phyloP scores from a whole-genome alignment of 2,888 invertebrate species.

The Megaustenia siamemsis region DNA sequence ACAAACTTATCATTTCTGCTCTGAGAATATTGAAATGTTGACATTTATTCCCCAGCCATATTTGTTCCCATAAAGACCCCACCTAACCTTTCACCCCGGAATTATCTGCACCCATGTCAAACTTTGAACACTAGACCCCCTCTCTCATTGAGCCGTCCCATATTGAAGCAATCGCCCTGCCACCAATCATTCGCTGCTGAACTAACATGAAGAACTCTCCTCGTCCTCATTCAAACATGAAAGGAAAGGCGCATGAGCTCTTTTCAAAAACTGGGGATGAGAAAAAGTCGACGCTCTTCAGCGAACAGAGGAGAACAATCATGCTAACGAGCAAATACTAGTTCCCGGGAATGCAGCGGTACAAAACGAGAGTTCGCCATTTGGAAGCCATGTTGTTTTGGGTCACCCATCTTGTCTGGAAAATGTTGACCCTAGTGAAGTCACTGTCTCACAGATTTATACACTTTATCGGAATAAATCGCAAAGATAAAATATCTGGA shows the following conservation, averaged over 20 bases:
- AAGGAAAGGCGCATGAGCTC: constrained; percentile 20
- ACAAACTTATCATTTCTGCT: no score
- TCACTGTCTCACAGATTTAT: neutral
- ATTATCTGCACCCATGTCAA: constrained; percentile 5
- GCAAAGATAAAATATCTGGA: no score
- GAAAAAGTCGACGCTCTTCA: constrained; percentile 34
- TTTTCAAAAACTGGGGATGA: neutral
- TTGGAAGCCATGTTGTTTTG: constrained; percentile 35
- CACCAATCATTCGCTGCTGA: constrained; percentile 31
- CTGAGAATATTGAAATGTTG: neutral
- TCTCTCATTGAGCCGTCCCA: neutral
- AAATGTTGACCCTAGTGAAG: neutral
- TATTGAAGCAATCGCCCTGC: neutral
- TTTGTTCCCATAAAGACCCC: neutral
- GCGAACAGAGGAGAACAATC: constrained; percentile 35
- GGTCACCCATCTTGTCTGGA: neutral
- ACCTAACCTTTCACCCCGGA: neutral
- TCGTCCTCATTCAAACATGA: neutral
- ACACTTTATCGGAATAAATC: neutral
- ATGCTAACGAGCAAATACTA: constrained; percentile 47
- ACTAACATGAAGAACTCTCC: constrained; percentile 5
- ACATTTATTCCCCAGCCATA: neutral
- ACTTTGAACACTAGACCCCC: neutral
- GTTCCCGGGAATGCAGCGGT: constrained; percentile 10
- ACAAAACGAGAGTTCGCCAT: constrained; percentile 30